These are phyloP conservation scores for Acrobeloides nanus DNA, from an alignment of 2,888 invertebrate species.

Conservation along the genomic window DNA sequence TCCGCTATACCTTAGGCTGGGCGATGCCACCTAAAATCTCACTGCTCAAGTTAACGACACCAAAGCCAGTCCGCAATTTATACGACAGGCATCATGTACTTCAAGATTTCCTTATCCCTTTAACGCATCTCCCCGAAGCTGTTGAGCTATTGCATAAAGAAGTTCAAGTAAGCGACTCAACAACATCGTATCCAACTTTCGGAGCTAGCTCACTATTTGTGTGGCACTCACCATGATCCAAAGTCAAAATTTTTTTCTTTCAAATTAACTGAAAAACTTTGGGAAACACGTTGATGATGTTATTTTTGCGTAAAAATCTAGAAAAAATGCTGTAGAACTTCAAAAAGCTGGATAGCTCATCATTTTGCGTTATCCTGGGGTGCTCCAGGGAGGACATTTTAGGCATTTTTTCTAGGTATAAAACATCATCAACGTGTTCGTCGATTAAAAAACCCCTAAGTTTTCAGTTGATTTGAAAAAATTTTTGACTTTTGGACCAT, in stretches of 20 bases:
- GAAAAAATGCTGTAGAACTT: too few species aligned
- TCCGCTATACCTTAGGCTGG: slow-evolving; percentile 72
- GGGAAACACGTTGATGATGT: too few species aligned
- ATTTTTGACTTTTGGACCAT: too few species aligned
- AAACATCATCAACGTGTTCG: background rate
- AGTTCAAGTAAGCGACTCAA: too few species aligned
- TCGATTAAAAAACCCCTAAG: slow-evolving; percentile 55
- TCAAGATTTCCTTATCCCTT: slow-evolving; percentile 73
- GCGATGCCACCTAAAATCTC: slow-evolving; percentile 75
- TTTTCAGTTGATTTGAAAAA: slow-evolving; percentile 27
- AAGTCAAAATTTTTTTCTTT: too few species aligned
- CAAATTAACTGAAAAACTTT: too few species aligned
- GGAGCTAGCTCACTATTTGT: too few species aligned
- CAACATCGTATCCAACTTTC: too few species aligned
- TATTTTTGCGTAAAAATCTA: too few species aligned
- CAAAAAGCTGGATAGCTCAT: too few species aligned
- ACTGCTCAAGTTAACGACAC: slow-evolving; percentile 64
- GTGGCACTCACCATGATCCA: too few species aligned
- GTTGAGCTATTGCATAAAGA: slow-evolving; percentile 65
- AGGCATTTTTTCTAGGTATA: slow-evolving; percentile 3
- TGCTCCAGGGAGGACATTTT: slow-evolving; percentile 6
- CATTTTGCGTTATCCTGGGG: too few species aligned
- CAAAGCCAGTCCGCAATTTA: slow-evolving; percentile 65
- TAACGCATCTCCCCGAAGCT: slow-evolving; percentile 62
- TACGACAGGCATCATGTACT: slow-evolving; percentile 73